phyloP scores from a whole-genome alignment of 2,888 invertebrate species.

The Aporophyla nigra region DNA sequence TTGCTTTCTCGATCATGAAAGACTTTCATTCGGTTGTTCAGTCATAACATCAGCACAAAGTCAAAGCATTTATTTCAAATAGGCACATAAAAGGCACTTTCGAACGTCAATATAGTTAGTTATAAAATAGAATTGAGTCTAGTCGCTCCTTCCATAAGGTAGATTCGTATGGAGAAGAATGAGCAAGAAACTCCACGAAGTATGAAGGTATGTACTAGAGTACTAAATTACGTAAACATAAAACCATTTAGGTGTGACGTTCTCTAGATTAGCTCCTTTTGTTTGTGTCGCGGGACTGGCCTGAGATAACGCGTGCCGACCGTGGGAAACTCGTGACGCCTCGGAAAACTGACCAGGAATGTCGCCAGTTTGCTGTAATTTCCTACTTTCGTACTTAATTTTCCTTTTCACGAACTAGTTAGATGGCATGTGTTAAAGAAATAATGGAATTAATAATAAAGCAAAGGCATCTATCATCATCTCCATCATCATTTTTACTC shows the following conservation, averaged over 20 bases:
- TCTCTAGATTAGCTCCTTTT: constrained; percentile 68
- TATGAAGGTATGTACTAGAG: neutral
- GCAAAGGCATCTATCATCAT: neutral
- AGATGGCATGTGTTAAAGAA: too few relatives aligned
- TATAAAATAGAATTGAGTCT: too few relatives aligned
- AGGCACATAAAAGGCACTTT: too few relatives aligned
- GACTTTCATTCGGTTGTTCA: neutral
- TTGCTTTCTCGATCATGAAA: neutral
- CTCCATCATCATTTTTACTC: neutral
- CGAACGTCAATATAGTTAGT: too few relatives aligned
- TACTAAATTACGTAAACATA: constrained; percentile 57
- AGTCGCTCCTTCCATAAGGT: too few relatives aligned
- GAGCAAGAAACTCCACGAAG: neutral
- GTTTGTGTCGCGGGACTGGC: constrained; percentile 67
- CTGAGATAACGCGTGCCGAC: constrained; percentile 66
- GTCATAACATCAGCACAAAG: neutral
- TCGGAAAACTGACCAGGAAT: constrained; percentile 56
- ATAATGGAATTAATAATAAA: too few relatives aligned
- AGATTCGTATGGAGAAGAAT: too few relatives aligned
- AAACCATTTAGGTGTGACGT: constrained; percentile 65
- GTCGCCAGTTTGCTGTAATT: constrained; percentile 10
- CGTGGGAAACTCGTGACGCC: constrained; percentile 67
- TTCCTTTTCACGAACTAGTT: neutral
- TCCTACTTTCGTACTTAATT: constrained; percentile 26
- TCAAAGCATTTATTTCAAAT: too few relatives aligned